phyloP scores from a whole-genome alignment of 2,113 vertebrate genomes.

The Python bivittatus region DNA sequence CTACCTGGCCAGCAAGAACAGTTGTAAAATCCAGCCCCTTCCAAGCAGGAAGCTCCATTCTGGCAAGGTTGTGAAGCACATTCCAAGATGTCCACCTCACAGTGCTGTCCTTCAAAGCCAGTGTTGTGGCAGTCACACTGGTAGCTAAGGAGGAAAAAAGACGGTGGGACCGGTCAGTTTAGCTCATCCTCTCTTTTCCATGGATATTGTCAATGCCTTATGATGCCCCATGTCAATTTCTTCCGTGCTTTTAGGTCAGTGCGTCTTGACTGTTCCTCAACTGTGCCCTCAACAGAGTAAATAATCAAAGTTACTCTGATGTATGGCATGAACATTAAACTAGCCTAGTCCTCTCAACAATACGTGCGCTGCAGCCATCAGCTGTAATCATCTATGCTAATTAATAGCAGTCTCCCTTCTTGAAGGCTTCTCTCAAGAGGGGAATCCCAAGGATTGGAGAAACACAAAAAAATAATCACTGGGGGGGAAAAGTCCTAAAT shows the following conservation, averaged over 20 bases:
- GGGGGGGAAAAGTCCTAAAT: too few species aligned
- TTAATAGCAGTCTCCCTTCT: too few species aligned
- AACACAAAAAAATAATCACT: not conserved
- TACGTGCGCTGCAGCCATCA: fast-evolving
- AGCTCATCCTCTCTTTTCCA: not conserved
- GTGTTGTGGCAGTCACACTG: constrained; percentile 85
- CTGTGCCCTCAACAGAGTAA: too few species aligned
- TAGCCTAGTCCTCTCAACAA: not conserved
- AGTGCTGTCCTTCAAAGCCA: constrained; percentile 82
- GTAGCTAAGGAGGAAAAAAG: constrained; percentile 73
- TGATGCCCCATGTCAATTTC: not conserved
- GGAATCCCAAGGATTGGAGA: not conserved
- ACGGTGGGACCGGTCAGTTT: not conserved
- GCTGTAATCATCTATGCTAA: not conserved
- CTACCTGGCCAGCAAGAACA: constrained; percentile 92
- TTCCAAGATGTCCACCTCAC: constrained; percentile 88
- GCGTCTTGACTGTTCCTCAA: not conserved
- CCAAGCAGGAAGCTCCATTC: constrained; percentile 82
- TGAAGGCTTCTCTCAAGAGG: not conserved
- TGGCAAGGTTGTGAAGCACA: constrained; percentile 89
- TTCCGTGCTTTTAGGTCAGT: not conserved
- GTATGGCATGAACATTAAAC: not conserved
- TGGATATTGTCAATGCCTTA: not conserved
- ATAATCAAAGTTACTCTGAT: not conserved
- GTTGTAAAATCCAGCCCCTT: constrained; percentile 80